Percentiles rank a stretch among this genome's conserved stretches.
These are phyloP conservation scores for Myanophis thanlyinensis DNA, from an alignment of 2,113 vertebrate genomes.

Conservation along the genomic window DNA sequence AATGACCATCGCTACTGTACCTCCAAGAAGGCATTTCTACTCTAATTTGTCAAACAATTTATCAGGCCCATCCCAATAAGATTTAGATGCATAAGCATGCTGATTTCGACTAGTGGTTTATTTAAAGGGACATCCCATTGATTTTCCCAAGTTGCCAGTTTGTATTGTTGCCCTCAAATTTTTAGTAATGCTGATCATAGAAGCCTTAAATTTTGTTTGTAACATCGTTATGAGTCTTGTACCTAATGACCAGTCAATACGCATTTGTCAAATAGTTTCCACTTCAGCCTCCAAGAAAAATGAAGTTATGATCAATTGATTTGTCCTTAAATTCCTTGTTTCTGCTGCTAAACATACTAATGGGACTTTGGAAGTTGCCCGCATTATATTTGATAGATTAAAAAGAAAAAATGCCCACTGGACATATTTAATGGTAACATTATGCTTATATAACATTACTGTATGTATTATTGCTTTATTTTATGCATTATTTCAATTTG, in stretches of 20 bases:
- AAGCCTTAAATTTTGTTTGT: background rate
- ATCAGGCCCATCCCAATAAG: no score
- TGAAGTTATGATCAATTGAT: background rate
- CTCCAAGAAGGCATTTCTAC: background rate
- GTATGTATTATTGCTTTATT: background rate
- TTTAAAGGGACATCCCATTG: background rate
- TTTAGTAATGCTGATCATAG: background rate
- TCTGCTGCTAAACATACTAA: background rate
- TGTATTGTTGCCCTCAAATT: background rate
- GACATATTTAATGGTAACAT: background rate
- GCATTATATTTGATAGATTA: conserved; percentile 12
- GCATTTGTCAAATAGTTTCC: background rate
- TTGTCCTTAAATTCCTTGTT: background rate
- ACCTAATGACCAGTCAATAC: background rate
- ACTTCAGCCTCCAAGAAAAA: background rate
- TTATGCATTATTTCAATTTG: background rate
- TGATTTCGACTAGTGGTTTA: background rate
- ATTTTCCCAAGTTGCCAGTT: background rate
- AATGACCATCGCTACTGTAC: background rate
- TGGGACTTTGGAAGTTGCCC: background rate
- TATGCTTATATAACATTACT: background rate
- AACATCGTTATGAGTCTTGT: background rate
- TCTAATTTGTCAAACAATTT: background rate
- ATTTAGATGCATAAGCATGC: no score
- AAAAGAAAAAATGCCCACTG: background rate